Base-by-base conservation (phyloP, 2,888 invertebrate species). In the Eretmocerus hayati region DNA sequence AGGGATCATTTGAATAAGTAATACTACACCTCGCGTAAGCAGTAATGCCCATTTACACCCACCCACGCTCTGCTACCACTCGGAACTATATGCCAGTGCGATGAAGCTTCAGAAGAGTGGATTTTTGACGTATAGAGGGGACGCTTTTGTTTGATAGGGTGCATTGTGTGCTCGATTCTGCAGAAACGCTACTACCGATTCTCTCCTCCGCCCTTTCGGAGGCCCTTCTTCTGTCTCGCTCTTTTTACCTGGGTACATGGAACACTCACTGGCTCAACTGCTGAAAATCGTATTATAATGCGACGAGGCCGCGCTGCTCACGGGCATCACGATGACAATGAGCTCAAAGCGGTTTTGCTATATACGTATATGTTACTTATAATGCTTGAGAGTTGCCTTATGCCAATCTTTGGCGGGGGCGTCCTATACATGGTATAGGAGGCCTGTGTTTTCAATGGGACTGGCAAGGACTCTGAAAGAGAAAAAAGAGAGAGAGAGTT, bases 1-100 rank as follows among this genome's bases (percentile, higher is more conserved):
- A 26, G 26, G 66, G 63, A 69, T 69, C 65, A 66, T 69, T 68
- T 70, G 71, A 71, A 71, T 71, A 69, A 70, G 71, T 69, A 71
- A 71, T 71, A 69, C 70, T 70, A 71, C 70, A 71, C 71, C 69
- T 68, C 66, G 62, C 62, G 60, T 58, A 11, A 9, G 11, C 11
- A n/a, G n/a, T n/a, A n/a, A n/a, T n/a, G n/a, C n/a, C n/a, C n/a
- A n/a, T n/a, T n/a, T 6, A 57, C 62, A 65, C 64, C 67, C 69
- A 70, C 70, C 69, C 66, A 68, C 70, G 62, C 66, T 62, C 60
- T n/a, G n/a, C n/a, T n/a, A n/a, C n/a, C n/a, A n/a, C n/a, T n/a
- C n/a, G n/a, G n/a, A n/a, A n/a, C n/a, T n/a, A n/a, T n/a, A n/a
- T n/a, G n/a, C n/a, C n/a, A n/a, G n/a, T n/a, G n/a, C 55, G 58